These are phyloP conservation scores for Rhopalosiphum nymphaeae DNA, from an alignment of 2,888 invertebrate species.

Conservation along the genomic window DNA sequence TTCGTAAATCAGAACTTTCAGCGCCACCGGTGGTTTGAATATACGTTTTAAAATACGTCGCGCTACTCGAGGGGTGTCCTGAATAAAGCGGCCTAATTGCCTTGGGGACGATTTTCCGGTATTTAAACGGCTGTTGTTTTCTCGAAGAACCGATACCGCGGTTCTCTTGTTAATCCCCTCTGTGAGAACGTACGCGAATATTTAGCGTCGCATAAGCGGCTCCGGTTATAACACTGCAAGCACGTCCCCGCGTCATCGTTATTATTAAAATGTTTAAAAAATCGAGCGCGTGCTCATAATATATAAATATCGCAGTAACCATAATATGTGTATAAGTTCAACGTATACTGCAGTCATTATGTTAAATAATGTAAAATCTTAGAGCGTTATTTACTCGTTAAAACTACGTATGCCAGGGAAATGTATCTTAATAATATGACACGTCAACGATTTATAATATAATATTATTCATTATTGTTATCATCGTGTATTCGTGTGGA, in stretches of 20 bases:
- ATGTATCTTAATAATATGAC: neutral
- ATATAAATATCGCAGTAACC: neutral
- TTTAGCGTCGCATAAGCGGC: neutral
- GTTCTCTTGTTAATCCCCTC: slow-evolving; percentile 9
- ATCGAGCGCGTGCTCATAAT: neutral
- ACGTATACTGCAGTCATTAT: neutral
- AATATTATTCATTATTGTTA: neutral
- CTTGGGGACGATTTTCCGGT: slow-evolving; percentile 58
- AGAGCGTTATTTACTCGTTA: neutral
- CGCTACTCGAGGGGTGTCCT: neutral
- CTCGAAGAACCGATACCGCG: slow-evolving; percentile 35
- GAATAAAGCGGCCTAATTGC: slow-evolving; percentile 46
- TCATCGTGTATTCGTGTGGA: neutral
- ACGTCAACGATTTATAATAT: neutral
- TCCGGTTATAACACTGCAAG: neutral
- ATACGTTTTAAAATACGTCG: slow-evolving; percentile 46
- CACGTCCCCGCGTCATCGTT: neutral
- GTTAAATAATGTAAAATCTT: neutral
- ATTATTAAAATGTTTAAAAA: neutral
- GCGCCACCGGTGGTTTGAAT: slow-evolving; percentile 20
- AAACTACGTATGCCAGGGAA: too few relatives aligned
- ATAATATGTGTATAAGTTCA: neutral
- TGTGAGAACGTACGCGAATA: neutral
- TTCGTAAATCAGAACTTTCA: slow-evolving; percentile 40
- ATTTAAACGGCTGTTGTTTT: slow-evolving; percentile 58